These are phyloP conservation scores for Caenorhabditis angaria DNA, from an alignment of 2,888 invertebrate genomes.

Conservation along the genomic window DNA sequence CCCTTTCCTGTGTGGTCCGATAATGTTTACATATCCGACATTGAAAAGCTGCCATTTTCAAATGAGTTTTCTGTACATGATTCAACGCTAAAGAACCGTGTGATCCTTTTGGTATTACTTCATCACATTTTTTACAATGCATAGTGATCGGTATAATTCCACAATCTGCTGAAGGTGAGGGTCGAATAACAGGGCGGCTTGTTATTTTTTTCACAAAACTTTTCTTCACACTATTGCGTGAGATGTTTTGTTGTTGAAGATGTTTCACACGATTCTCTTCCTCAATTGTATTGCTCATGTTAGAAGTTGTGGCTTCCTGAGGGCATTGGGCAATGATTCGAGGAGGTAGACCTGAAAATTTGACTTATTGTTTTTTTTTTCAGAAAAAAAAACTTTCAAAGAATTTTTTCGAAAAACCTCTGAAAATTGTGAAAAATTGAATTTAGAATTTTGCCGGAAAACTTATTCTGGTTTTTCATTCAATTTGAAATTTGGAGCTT, in stretches of 20 bases:
- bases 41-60: slow-evolving; percentile 57
- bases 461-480: too few relatives aligned
- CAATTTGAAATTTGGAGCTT: too few relatives aligned
- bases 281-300: slow-evolving; percentile 5
- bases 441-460: too few relatives aligned
- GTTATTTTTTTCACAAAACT: slow-evolving; percentile 29
- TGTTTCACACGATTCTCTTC: slow-evolving; percentile 1
- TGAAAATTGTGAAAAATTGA: too few relatives aligned
- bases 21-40: slow-evolving; percentile 54
- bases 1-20: slow-evolving; percentile 52
- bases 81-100: slow-evolving; percentile 43
- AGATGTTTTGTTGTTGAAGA: slow-evolving; percentile 14
- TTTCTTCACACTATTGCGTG: slow-evolving; percentile 12
- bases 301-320: slow-evolving; percentile 40
- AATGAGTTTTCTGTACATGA: slow-evolving; percentile 51
- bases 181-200: slow-evolving; percentile 16
- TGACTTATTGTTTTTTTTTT: too few relatives aligned
- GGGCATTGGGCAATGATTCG: slow-evolving; percentile 14
- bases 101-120: slow-evolving; percentile 48
- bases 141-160: slow-evolving; percentile 44
- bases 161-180: slow-evolving; percentile 33
- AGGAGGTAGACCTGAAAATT: neutral
- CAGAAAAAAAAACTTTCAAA: neutral
- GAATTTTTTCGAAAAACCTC: too few relatives aligned
- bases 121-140: slow-evolving; percentile 48